These are phyloP conservation scores for Helarctos malayanus DNA, from an alignment of 2,797 vertebrate species.

Conservation along the genomic window DNA sequence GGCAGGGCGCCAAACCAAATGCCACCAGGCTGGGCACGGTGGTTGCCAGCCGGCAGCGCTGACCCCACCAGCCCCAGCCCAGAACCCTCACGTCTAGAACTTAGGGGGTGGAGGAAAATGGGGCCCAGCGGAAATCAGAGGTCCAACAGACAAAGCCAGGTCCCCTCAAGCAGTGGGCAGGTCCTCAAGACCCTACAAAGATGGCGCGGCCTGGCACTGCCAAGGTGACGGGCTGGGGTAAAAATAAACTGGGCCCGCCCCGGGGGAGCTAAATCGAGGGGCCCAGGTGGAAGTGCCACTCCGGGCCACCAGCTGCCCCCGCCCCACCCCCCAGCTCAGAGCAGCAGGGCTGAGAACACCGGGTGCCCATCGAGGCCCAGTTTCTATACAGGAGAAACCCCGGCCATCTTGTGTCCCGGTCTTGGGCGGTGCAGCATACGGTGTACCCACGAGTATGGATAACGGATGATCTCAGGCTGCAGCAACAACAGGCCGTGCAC, in stretches of 20 bases:
- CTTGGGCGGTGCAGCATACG: not conserved
- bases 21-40: constrained; percentile 82
- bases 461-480: not conserved
- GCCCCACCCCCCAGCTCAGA: constrained; percentile 64
- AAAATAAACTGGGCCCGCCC: constrained; percentile 82
- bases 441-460: not conserved
- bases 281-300: constrained; percentile 84
- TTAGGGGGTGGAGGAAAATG: not conserved
- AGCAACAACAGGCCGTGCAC: not conserved
- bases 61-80: not conserved
- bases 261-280: constrained; percentile 83
- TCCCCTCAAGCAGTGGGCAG: constrained; percentile 55
- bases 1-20: constrained; percentile 84
- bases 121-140: not conserved
- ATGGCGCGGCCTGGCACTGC: constrained; percentile 83
- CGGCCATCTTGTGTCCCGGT: not conserved
- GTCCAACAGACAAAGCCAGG: not conserved
- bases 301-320: constrained; percentile 81
- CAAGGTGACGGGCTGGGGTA: constrained; percentile 79
- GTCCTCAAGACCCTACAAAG: constrained; percentile 79
- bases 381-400: not conserved
- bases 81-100: not conserved
- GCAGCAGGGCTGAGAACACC: not conserved
- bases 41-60: constrained; percentile 65
- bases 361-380: constrained; percentile 5